A percentile compares a stretch with the other conserved stretches of the same genome.
Evolutionary conservation across 2,888 invertebrate species (phyloP).

Genomic region (Drosophila greeni): DNA sequence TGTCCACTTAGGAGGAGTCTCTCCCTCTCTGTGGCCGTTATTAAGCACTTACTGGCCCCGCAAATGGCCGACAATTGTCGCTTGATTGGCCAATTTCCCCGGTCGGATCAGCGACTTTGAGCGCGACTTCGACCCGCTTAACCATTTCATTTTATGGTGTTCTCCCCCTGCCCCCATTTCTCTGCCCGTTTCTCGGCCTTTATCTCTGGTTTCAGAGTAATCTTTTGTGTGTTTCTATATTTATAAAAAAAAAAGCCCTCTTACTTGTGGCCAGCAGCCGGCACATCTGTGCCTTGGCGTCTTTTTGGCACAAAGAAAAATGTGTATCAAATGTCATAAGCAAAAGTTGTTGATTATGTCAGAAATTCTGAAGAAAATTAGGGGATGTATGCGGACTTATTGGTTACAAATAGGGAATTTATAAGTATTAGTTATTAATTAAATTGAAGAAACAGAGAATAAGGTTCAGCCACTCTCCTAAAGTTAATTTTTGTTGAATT

Average conservation of each 20-base stretch:
- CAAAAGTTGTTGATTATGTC: background rate
- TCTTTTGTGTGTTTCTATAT: conserved; percentile 35
- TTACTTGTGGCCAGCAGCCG: conserved; percentile 28
- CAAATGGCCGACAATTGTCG: conserved; percentile 64
- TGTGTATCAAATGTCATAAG: conserved; percentile 7
- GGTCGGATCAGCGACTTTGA: conserved; percentile 26
- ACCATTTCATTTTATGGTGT: conserved; percentile 32
- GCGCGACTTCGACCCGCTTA: conserved; percentile 28
- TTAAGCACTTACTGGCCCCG: conserved; percentile 51
- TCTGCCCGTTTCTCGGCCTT: background rate
- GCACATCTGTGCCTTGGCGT: conserved; percentile 22
- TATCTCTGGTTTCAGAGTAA: conserved; percentile 26
- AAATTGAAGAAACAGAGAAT: background rate
- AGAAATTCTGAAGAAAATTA: background rate
- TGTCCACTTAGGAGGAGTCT: conserved; percentile 42
- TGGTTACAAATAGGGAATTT: background rate
- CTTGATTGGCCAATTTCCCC: conserved; percentile 68
- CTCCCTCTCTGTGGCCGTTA: conserved; percentile 47
- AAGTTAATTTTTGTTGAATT: background rate
- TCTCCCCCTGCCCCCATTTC: conserved; percentile 1
- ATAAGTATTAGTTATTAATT: background rate
- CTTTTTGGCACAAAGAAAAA: conserved; percentile 15
- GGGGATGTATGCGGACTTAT: no score
- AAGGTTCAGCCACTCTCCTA: background rate
- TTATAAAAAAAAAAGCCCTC: conserved; percentile 20